phyloP scores from a whole-genome alignment of 2,113 vertebrate species.

The Oenanthe oenanthe region DNA sequence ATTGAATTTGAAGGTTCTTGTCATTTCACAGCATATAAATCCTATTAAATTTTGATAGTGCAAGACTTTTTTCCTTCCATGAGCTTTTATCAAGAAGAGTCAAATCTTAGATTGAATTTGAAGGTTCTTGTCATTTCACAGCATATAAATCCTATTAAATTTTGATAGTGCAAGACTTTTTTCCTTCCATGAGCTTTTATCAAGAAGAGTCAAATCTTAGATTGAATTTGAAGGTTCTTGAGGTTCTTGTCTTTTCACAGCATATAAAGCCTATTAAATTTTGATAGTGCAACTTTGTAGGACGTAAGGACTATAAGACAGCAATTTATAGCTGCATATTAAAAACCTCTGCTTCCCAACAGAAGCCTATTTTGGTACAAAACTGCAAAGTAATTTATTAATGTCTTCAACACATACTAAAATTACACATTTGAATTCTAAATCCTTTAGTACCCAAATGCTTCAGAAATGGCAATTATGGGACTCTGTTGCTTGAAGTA shows the following conservation, averaged over 20 bases:
- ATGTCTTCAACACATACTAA: background rate
- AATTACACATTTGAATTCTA: background rate
- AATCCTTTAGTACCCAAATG: background rate
- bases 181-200: background rate
- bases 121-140: background rate
- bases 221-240: background rate
- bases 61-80: background rate
- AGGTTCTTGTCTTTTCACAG: background rate
- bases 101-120: background rate
- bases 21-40: background rate
- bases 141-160: background rate
- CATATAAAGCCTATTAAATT: background rate
- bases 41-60: background rate
- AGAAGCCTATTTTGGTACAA: background rate
- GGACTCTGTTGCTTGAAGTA: background rate
- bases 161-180: background rate
- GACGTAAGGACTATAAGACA: background rate
- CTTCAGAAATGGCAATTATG: background rate
- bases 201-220: background rate
- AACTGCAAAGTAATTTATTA: background rate
- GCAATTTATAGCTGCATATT: background rate
- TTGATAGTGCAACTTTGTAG: background rate
- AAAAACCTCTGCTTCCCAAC: background rate
- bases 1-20: background rate
- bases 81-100: background rate